phyloP scores from a whole-genome alignment of 2,113 vertebrate species.

The Todiramphus chloris region DNA sequence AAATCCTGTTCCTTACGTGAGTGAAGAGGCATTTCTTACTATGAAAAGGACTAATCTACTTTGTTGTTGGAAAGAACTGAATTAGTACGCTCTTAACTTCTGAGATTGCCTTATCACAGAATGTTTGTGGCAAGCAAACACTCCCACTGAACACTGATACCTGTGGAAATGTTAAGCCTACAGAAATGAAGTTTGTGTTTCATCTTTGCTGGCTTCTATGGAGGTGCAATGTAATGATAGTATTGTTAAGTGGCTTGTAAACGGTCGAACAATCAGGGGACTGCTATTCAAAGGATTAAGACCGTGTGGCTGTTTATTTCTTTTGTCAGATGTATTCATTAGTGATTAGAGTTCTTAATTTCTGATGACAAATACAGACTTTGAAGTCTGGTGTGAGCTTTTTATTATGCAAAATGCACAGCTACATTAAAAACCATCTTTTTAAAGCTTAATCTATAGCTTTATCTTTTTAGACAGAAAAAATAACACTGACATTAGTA shows the following conservation, averaged over 20 bases:
- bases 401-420: background rate
- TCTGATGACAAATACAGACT: background rate
- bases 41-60: background rate
- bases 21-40: background rate
- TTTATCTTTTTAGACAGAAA: background rate
- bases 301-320: background rate
- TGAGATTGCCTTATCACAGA: background rate
- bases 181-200: conserved; percentile 7
- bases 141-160: background rate
- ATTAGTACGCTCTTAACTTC: background rate
- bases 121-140: background rate
- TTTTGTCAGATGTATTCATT: conserved; percentile 2
- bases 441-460: background rate
- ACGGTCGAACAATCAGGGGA: background rate
- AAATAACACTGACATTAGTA: too few species aligned
- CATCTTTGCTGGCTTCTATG: background rate
- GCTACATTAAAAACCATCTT: background rate
- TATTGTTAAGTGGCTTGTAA: conserved; percentile 25
- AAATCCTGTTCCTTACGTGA: background rate
- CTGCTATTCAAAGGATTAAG: background rate
- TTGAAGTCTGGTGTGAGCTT: conserved; percentile 3
- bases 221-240: background rate
- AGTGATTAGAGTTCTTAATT: background rate
- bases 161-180: background rate
- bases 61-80: background rate